Conservation (phyloP, 2,113 vertebrate species). For the Corapipo altera region DNA sequence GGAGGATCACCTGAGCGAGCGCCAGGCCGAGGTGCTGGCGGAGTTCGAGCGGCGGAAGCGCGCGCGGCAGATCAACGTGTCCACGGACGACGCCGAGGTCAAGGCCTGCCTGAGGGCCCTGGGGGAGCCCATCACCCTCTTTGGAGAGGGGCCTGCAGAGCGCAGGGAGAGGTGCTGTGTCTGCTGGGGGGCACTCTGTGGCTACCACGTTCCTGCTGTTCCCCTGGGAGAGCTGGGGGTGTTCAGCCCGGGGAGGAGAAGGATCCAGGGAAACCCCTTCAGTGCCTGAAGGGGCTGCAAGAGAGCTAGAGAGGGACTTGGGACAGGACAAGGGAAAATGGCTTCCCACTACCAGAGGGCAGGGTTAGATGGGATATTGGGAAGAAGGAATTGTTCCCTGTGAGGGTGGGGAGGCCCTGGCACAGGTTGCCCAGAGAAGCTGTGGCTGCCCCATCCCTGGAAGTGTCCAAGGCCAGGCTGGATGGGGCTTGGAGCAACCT, state of each 20-base stretch:
- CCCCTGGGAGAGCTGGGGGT: not conserved
- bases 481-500: not conserved
- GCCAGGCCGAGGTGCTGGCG: conserved; percentile 90
- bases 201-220: rapidly evolving
- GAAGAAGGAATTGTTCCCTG: not conserved
- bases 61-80: conserved; percentile 94
- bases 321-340: not conserved
- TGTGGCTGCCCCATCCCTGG: not conserved
- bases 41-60: conserved; percentile 94
- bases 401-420: not conserved
- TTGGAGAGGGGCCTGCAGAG: conserved; percentile 95
- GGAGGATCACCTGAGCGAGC: conserved; percentile 91
- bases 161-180: conserved; percentile 86
- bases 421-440: not conserved
- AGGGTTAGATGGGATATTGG: not conserved
- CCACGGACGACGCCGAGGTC: conserved; percentile 93
- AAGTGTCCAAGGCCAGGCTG: not conserved
- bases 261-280: rapidly evolving
- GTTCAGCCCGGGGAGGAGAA: not conserved
- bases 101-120: conserved; percentile 92
- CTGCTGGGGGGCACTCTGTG: not conserved
- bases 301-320: not conserved
- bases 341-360: not conserved
- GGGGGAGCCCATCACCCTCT: conserved; percentile 92
- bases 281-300: not conserved